These are phyloP conservation scores for Cercopithecus hamlyni DNA, from an alignment of 2,797 vertebrate species.

Conservation along the genomic window DNA sequence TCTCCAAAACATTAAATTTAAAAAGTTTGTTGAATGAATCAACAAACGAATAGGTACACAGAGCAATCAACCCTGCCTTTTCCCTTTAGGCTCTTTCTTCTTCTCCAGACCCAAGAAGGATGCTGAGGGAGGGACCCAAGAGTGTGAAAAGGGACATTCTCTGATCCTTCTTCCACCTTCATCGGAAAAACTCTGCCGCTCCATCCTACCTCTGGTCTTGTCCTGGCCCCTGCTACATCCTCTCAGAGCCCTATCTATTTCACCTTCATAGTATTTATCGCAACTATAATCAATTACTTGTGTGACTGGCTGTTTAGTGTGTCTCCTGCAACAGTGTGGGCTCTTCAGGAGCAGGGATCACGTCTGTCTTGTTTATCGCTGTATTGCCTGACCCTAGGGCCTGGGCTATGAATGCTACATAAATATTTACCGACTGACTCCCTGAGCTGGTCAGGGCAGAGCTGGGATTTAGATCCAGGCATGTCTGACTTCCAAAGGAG, in stretches of 20 bases:
- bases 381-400: constrained; percentile 50
- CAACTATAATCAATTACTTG: constrained; percentile 39
- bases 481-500: not conserved
- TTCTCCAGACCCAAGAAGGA: not conserved
- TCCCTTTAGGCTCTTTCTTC: not conserved
- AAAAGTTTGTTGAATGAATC: not conserved
- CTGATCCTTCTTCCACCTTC: not conserved
- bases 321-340: constrained; percentile 4
- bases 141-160: not conserved
- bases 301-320: constrained; percentile 46
- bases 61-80: not conserved
- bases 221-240: not conserved
- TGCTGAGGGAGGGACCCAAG: not conserved
- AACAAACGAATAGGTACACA: not conserved
- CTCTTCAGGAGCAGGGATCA: constrained; percentile 34
- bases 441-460: constrained; percentile 52
- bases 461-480: constrained; percentile 59
- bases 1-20: not conserved
- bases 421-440: constrained; percentile 70
- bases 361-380: constrained; percentile 49
- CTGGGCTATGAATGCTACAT: constrained; percentile 52
- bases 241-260: constrained; percentile 11
- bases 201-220: not conserved
- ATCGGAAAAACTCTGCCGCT: not conserved
- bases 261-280: constrained; percentile 9